Conservation (phyloP, 2,888 invertebrate species). For the Brenthis ino region DNA sequence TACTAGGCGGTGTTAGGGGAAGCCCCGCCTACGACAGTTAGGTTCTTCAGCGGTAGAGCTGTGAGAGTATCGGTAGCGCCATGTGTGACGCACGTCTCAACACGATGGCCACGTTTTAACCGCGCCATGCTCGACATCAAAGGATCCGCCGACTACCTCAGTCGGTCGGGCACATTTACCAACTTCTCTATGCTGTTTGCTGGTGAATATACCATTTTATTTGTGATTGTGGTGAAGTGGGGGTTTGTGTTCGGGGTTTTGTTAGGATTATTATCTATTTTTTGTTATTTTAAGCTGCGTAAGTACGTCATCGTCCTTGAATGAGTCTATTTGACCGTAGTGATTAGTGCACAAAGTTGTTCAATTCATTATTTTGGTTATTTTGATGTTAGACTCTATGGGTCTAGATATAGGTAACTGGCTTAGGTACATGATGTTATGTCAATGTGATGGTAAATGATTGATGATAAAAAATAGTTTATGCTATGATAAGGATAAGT, state of each 20-base stretch:
- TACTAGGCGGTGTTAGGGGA: constrained; percentile 44
- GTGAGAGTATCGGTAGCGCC: constrained; percentile 52
- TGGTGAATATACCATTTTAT: constrained; percentile 84
- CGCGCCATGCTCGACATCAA: constrained; percentile 93
- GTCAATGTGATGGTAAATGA: too few relatives aligned
- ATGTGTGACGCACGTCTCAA: constrained; percentile 57
- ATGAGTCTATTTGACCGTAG: too few relatives aligned
- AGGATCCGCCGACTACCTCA: constrained; percentile 94
- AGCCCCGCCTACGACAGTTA: constrained; percentile 56
- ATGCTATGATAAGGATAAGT: too few relatives aligned
- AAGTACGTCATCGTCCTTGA: background rate
- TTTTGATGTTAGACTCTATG: too few relatives aligned
- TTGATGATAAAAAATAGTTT: too few relatives aligned
- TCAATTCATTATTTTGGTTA: too few relatives aligned
- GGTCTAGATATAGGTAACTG: too few relatives aligned
- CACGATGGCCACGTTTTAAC: constrained; percentile 56
- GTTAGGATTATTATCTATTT: constrained; percentile 14
- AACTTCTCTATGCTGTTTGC: constrained; percentile 98
- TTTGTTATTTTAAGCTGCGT: background rate
- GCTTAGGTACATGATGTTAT: too few relatives aligned
- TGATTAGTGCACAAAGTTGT: too few relatives aligned
- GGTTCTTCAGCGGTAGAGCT: constrained; percentile 47
- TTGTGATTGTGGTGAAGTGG: constrained; percentile 55
- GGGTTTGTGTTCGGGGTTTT: constrained; percentile 27
- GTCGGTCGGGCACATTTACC: constrained; percentile 94